These are phyloP conservation scores for Drosophila sturtevanti DNA, from an alignment of 1,140 invertebrate species.

Conservation along the genomic window DNA sequence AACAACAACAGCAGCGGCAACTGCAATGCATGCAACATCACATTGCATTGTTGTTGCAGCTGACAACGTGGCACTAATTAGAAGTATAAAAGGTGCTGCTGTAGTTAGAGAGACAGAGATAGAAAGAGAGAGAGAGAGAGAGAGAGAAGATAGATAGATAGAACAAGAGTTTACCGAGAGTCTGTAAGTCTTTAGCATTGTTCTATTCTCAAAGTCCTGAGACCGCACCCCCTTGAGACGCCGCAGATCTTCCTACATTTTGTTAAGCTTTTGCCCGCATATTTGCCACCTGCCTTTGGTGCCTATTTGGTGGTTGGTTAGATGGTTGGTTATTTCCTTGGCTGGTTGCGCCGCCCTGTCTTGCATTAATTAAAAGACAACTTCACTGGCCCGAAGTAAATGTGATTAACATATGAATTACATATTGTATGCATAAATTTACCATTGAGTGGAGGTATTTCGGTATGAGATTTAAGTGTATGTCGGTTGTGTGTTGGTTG, in stretches of 20 bases:
- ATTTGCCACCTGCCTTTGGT: constrained; percentile 27
- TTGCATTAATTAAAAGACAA: constrained; percentile 73
- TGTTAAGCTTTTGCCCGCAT: constrained; percentile 13
- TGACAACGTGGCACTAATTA: constrained; percentile 76
- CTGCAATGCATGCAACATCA: constrained; percentile 54
- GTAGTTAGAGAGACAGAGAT: constrained; percentile 16
- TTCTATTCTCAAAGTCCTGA: background rate
- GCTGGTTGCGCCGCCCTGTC: constrained; percentile 8
- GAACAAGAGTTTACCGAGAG: too few relatives aligned
- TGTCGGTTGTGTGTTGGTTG: too few relatives aligned
- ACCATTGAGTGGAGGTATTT: constrained; percentile 52
- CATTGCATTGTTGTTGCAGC: constrained; percentile 57
- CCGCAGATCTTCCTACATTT: background rate
- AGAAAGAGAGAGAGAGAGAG: too few relatives aligned
- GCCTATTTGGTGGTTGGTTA: constrained; percentile 42
- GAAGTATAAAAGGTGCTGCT: constrained; percentile 78
- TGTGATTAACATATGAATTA: constrained; percentile 80
- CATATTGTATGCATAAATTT: constrained; percentile 78
- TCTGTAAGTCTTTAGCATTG: constrained; percentile 21
- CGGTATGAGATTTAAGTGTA: background rate
- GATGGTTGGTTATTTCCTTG: constrained; percentile 44
- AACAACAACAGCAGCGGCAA: constrained; percentile 13
- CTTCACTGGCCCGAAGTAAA: constrained; percentile 27
- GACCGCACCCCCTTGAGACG: background rate
- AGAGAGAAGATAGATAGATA: too few relatives aligned